phyloP scores from a whole-genome alignment of 1,140 invertebrate species.

The Lepidurus apus region DNA sequence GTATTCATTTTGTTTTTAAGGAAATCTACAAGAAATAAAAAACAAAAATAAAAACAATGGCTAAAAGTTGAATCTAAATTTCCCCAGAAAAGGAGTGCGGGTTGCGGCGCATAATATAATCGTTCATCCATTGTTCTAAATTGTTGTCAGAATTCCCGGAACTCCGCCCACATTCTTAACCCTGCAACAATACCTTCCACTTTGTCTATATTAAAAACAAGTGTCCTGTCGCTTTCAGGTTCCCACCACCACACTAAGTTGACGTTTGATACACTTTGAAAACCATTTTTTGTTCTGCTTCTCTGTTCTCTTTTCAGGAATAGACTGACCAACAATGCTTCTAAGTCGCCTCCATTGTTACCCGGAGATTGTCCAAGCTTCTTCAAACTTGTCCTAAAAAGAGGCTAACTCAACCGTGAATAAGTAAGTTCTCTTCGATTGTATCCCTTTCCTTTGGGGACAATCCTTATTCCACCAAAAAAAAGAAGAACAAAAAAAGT shows the following conservation, averaged over 20 bases:
- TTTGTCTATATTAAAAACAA: too few relatives aligned
- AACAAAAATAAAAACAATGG: background rate
- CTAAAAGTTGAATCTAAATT: background rate
- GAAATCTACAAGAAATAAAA: background rate
- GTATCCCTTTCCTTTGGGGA: background rate
- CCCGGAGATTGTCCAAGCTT: background rate
- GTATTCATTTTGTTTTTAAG: background rate
- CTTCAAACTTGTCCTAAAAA: background rate
- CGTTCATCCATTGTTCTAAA: background rate
- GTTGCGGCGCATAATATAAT: background rate
- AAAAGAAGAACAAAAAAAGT: background rate
- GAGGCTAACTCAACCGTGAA: slow-evolving; percentile 11
- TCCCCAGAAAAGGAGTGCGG: background rate
- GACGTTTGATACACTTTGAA: background rate
- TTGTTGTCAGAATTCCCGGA: background rate
- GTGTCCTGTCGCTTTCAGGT: background rate
- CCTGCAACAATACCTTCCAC: background rate
- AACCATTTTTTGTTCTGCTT: background rate
- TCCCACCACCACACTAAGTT: background rate
- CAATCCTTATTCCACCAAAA: background rate
- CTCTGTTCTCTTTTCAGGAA: background rate
- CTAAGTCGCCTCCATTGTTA: background rate
- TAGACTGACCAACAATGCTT: background rate
- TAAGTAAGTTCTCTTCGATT: background rate
- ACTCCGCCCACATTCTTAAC: background rate